Base-by-base conservation (phyloP, 2,888 invertebrate genomes). In the Heteropelma amictum region DNA sequence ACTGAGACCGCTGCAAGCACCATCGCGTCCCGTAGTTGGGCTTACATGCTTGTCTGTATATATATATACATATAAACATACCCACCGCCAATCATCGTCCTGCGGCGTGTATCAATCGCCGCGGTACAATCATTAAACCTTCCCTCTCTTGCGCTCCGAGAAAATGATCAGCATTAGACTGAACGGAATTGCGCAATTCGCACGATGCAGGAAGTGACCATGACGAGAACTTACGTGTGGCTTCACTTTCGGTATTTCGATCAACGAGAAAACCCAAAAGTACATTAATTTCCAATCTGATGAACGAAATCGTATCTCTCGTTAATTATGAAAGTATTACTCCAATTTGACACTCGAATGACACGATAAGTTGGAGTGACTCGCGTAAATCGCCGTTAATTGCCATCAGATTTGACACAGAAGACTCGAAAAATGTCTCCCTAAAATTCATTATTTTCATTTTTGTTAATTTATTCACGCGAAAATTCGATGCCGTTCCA, bases 41-140 rank as follows among this genome's bases (percentile, higher is more conserved):
- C n/a, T n/a, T n/a, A n/a, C n/a, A n/a, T n/a, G n/a, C n/a, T n/a
- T n/a, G n/a, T n/a, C n/a, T n/a, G n/a, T n/a, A n/a, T n/a, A n/a
- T n/a, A 35, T n/a, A 30, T 19, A 35, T 19, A 10, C 38, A 56
- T 7, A 38, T 38, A 35, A 19, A 77, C 54, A 75, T 68, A 70
- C 71, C 70, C 71, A 79, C 76, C 78, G 67, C 75, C 79, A 79
- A 79, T 79, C 79, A 79, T 78, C 76, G 64, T 67, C 63, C 49
- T 72, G 56, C 81, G 81, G 85, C 82, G 81, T 79, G 87, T 87
- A 88, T 88, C 88, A 87, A 88, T 88, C 86, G 86, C 80, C 81
- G 79, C 82, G 80, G 83, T 72, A 19, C 45, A 84, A 85, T 87
- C 85, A 88, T 88, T 87, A 87, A 82, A 81, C 70, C 67, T 45